phyloP scores from a whole-genome alignment of 2,113 vertebrate species.

The Pagrus major region DNA sequence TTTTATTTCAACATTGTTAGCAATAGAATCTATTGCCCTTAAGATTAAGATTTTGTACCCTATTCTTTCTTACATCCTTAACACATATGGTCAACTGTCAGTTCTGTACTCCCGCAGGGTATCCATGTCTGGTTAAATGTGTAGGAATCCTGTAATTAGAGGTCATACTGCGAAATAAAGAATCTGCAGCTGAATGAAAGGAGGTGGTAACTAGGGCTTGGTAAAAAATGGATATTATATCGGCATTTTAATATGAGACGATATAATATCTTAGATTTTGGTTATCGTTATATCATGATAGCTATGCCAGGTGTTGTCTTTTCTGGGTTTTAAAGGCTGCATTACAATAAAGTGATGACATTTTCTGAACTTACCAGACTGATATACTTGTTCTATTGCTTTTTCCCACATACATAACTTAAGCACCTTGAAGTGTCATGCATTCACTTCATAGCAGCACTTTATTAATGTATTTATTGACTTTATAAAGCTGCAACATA shows the following conservation, averaged over 20 bases:
- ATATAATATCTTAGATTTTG: too few species aligned
- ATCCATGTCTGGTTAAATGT: slow-evolving; percentile 30
- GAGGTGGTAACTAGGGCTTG: slow-evolving; percentile 7
- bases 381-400: too few species aligned
- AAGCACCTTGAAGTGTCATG: slow-evolving; percentile 12
- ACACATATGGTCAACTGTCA: slow-evolving; percentile 6
- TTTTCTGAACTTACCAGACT: too few species aligned
- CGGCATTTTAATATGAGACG: too few species aligned
- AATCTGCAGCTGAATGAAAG: slow-evolving; percentile 7
- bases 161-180: slow-evolving; percentile 40
- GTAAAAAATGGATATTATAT: too few species aligned
- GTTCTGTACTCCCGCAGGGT: background rate
- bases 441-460: slow-evolving; percentile 12
- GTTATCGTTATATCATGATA: too few species aligned
- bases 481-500: slow-evolving; percentile 23
- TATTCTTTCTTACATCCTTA: slow-evolving; percentile 6
- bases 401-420: too few species aligned
- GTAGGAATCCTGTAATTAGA: slow-evolving; percentile 36
- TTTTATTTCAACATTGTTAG: background rate
- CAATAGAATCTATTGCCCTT: background rate
- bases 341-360: too few species aligned
- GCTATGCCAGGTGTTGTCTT: too few species aligned
- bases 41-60: too few species aligned
- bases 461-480: slow-evolving; percentile 44
- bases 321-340: too few species aligned